Evolutionary conservation across 2,888 invertebrate genomes (phyloP), one percentile per base, ranked within the genome.

Genomic region (Andrena minutula): DNA sequence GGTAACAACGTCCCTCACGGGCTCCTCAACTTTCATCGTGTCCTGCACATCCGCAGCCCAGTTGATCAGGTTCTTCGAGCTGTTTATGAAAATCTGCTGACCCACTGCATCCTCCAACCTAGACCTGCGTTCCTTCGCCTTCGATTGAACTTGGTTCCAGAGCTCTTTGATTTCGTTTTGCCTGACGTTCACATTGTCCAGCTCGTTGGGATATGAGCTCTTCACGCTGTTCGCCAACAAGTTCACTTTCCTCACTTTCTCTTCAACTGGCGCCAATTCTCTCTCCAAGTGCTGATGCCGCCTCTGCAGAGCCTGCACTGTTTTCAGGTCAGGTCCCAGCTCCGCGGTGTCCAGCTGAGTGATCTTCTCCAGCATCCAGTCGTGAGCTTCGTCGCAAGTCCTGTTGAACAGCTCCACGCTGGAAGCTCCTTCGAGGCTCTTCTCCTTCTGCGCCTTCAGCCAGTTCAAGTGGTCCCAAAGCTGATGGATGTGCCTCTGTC

Each of bases 331-430:
- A 2, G 97, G 96, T 0, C 98, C 98, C 2, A 97, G 93, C 49
- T 96, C 96, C 0, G 96, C 96, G 0, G 96, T 96, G 61, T 98
- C 98, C 77, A 99, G 94, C 93, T 98, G 98, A 82, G 97, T 96
- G 95, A 98, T 98, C 94, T 99, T 99, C 94, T 99, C 99, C 73
- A 96, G 95, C 97, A 99, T 99, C 99, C 99, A 99, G 92, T 99
- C 99, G 86, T 97, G 96, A 0, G 99, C 98, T 93, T 99, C 99
- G 92, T 98, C 99, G 94, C 99, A 99, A 0, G 98, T 98, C 73
- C 99, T 97, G 92, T 98, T 97, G 95, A 99, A 99, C 8, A 99
- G 95, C 93, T 99, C 99, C 89, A 99, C 98, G 95, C 97, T 97
- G 1, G 97, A 97, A 2, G 98, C 98, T 0, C 98, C 99, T 93